A percentile compares a stretch with the other conserved stretches of the same genome.
phyloP scores from a whole-genome alignment of 2,888 invertebrate genomes.

The Heliconius ethilla region DNA sequence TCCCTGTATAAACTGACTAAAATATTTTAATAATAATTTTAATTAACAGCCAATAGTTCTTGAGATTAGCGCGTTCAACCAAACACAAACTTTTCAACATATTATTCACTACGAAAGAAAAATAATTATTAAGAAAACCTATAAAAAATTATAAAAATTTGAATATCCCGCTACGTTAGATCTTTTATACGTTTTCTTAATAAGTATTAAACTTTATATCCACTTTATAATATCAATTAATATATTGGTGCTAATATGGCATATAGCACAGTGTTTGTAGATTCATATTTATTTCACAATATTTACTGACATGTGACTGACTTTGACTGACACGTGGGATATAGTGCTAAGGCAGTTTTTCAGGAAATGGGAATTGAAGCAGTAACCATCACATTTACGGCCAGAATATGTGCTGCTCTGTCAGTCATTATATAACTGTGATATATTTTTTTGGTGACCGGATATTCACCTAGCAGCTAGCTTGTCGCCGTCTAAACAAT shows the following conservation, averaged over 20 bases:
- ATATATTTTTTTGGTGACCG: constrained; percentile 8
- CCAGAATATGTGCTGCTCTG: neutral
- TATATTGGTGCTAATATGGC: no score
- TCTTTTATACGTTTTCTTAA: no score
- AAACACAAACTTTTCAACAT: no score
- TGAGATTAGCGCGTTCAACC: neutral
- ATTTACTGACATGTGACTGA: no score
- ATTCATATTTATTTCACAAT: neutral
- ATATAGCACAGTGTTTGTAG: neutral
- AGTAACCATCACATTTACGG: neutral
- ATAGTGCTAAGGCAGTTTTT: neutral
- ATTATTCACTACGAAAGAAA: no score
- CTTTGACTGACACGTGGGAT: neutral
- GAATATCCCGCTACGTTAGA: no score
- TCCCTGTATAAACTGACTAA: neutral
- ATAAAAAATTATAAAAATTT: no score
- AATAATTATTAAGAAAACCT: no score
- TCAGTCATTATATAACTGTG: neutral
- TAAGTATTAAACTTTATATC: no score
- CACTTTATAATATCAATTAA: no score
- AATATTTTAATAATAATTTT: neutral
- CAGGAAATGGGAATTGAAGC: neutral
- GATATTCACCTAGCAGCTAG: neutral
- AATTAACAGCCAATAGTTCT: neutral
- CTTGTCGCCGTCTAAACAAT: constrained; percentile 6